These are phyloP conservation scores for Melanargia galathea DNA, from an alignment of 2,888 invertebrate genomes.

Conservation along the genomic window DNA sequence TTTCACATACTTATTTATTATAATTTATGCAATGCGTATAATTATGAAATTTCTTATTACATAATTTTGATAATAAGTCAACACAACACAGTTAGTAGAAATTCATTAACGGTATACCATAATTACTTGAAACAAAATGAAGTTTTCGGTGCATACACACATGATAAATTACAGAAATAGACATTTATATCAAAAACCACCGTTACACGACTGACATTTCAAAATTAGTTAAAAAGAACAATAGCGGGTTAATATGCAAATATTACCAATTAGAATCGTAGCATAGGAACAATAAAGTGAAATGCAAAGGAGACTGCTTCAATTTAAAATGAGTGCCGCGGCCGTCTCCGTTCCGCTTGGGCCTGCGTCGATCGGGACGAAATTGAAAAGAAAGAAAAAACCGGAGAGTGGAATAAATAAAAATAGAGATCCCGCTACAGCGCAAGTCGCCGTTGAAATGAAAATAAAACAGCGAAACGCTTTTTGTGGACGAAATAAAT, in stretches of 20 bases:
- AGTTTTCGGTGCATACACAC: neutral
- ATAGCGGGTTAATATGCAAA: slow-evolving; percentile 69
- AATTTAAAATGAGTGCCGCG: slow-evolving; percentile 80
- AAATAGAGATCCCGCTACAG: slow-evolving; percentile 81
- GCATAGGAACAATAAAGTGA: slow-evolving; percentile 51
- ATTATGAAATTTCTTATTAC: neutral
- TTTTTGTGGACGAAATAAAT: slow-evolving; percentile 82
- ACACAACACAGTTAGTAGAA: neutral
- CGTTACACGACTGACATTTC: slow-evolving; percentile 49
- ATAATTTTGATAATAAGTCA: neutral
- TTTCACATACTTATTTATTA: too few relatives aligned
- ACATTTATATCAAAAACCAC: slow-evolving; percentile 20
- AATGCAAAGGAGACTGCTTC: slow-evolving; percentile 74
- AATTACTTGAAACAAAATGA: neutral
- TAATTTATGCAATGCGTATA: too few relatives aligned
- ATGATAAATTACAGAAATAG: neutral
- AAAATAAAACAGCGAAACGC: slow-evolving; percentile 78
- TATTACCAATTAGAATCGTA: slow-evolving; percentile 76
- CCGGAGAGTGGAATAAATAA: slow-evolving; percentile 73
- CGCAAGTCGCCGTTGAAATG: slow-evolving; percentile 82
- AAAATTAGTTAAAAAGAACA: slow-evolving; percentile 62
- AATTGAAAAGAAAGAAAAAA: slow-evolving; percentile 75
- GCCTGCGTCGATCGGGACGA: slow-evolving; percentile 75
- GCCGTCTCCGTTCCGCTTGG: slow-evolving; percentile 76
- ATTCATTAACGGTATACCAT: neutral